Base-by-base conservation (phyloP, 2,888 invertebrate genomes). In the Syrphus vitripennis region DNA sequence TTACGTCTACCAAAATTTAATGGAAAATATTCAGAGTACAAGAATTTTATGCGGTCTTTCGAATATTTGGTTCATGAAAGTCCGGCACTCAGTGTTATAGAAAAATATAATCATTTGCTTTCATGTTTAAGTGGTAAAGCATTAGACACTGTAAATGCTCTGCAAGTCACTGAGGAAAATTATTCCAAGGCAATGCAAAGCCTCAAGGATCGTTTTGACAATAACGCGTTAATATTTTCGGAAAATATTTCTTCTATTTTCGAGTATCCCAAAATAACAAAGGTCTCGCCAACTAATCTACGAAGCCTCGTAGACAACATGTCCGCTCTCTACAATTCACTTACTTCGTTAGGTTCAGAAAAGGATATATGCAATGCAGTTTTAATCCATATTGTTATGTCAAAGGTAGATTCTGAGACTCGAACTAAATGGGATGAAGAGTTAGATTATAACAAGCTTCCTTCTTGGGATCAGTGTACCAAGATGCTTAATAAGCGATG, bases 391-490 rank as follows among this genome's bases (percentile, higher is more conserved):
- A n/a, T n/a, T n/a, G n/a, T n/a, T n/a, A n/a, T n/a, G n/a, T n/a
- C n/a, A n/a, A n/a, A n/a, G n/a, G n/a, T n/a, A n/a, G n/a, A n/a
- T n/a, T n/a, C n/a, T n/a, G n/a, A n/a, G n/a, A n/a, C n/a, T n/a
- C n/a, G n/a, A n/a, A n/a, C n/a, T n/a, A n/a, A n/a, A n/a, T n/a
- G n/a, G n/a, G n/a, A n/a, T n/a, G n/a, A n/a, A n/a, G n/a, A n/a
- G n/a, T 31, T 31, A 31, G 29, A 31, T 31, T 31, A 75, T 24
- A 57, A 14, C 4, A 71, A 76, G 19, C 21, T 83, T 10, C 80
- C 83, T 10, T 63, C 74, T 16, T 88, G 78, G 78, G 37, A 75
- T 12, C 55, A 87, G 14, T 87, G 81, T 45, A 21, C 75, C 3
- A 67, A 31, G 21, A 16, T 42, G n/a, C 42, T 42, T 16, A 42